phyloP scores from a whole-genome alignment of 1,140 invertebrate species.

The Heliconius nattereri region DNA sequence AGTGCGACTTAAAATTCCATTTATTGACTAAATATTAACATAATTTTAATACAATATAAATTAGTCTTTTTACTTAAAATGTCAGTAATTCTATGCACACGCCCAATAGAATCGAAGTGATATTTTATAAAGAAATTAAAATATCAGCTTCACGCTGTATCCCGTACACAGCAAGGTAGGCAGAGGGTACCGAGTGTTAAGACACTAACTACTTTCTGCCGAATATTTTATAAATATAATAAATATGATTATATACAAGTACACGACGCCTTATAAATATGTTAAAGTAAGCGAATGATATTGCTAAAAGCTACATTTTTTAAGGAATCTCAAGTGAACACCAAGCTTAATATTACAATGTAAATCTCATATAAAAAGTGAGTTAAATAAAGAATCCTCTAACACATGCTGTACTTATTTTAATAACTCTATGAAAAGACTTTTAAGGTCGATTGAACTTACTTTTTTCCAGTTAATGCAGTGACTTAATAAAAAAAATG shows the following conservation, averaged over 20 bases:
- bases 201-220: too few species aligned
- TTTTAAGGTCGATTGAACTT: not conserved
- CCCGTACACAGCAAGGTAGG: too few species aligned
- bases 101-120: too few species aligned
- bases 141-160: too few species aligned
- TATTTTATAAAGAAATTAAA: too few species aligned
- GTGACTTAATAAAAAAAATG: too few species aligned
- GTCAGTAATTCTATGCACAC: too few species aligned
- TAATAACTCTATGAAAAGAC: not conserved
- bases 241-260: constrained; percentile 15
- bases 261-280: constrained; percentile 14
- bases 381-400: constrained; percentile 22
- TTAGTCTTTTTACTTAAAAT: too few species aligned
- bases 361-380: constrained; percentile 56
- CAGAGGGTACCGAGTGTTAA: too few species aligned
- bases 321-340: constrained; percentile 66
- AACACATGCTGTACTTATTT: not conserved
- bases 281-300: constrained; percentile 14
- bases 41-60: too few species aligned
- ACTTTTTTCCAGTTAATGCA: not conserved
- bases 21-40: too few species aligned
- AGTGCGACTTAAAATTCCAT: too few species aligned
- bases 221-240: constrained; percentile 11
- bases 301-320: constrained; percentile 45
- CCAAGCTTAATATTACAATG: constrained; percentile 42